Conservation (phyloP, 2,888 invertebrate genomes). For the Trichogramma dendrolimi region DNA sequence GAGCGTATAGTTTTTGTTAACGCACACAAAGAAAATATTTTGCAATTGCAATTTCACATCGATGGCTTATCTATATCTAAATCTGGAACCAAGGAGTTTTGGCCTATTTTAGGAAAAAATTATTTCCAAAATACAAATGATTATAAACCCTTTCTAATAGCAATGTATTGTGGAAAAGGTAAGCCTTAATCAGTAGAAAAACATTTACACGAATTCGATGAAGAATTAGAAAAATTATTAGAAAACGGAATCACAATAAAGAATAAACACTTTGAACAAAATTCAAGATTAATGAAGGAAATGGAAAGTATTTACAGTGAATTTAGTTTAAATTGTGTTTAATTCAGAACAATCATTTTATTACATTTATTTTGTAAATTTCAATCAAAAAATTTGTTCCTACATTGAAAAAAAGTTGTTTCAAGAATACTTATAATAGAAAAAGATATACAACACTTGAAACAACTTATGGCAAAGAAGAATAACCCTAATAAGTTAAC, state of each 20-base stretch:
- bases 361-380: too few relatives aligned
- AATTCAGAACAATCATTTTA: too few relatives aligned
- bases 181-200: not conserved
- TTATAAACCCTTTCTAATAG: constrained; percentile 27
- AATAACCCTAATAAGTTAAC: too few relatives aligned
- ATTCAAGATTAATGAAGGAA: too few relatives aligned
- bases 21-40: not conserved
- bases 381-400: too few relatives aligned
- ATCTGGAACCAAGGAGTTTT: constrained; percentile 24
- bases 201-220: not conserved
- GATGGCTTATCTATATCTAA: constrained; percentile 28
- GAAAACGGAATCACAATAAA: constrained; percentile 9
- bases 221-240: not conserved
- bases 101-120: constrained; percentile 29
- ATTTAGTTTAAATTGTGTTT: too few relatives aligned
- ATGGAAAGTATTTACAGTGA: too few relatives aligned
- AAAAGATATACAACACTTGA: too few relatives aligned
- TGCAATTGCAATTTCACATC: constrained; percentile 15
- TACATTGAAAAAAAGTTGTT: too few relatives aligned
- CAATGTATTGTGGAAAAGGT: not conserved
- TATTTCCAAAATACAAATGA: constrained; percentile 15
- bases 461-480: too few relatives aligned
- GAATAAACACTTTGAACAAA: constrained; percentile 10
- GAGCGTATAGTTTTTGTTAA: too few relatives aligned
- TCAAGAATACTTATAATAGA: too few relatives aligned